These are phyloP conservation scores for Tyrannus savana DNA, from an alignment of 2,113 vertebrate species.

Conservation along the genomic window DNA sequence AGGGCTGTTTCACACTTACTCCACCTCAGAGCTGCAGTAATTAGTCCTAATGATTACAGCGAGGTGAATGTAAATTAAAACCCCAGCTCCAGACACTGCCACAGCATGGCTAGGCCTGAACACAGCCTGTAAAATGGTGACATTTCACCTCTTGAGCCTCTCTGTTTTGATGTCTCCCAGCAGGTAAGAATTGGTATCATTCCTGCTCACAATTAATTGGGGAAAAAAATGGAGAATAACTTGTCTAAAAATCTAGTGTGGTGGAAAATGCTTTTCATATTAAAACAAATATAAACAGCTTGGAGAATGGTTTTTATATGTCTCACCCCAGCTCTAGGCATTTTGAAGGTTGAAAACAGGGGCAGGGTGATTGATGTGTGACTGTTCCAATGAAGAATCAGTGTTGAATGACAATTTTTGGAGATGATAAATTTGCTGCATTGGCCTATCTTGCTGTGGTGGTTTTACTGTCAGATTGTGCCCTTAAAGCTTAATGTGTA, in stretches of 20 bases:
- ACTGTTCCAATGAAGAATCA: not conserved
- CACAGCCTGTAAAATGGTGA: not conserved
- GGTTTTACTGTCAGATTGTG: not conserved
- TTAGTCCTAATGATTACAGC: not conserved
- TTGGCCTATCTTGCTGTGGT: not conserved
- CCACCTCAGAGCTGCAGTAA: not conserved
- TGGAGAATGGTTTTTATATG: not conserved
- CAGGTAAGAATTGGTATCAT: not conserved
- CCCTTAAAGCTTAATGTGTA: not conserved
- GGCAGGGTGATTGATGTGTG: not conserved
- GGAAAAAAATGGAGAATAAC: not conserved
- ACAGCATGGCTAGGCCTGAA: not conserved
- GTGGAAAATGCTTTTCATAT: not conserved
- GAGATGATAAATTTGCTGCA: not conserved
- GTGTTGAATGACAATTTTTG: not conserved
- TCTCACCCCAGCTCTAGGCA: not conserved
- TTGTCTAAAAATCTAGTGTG: not conserved
- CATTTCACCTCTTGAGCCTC: not conserved
- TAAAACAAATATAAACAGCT: not conserved
- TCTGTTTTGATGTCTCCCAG: not conserved
- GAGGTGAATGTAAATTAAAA: conserved; percentile 20
- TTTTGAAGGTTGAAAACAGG: not conserved
- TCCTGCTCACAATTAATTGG: not conserved
- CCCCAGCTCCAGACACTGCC: not conserved
- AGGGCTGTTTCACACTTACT: not conserved